Percentiles rank a stretch among this genome's conserved stretches.
Evolutionary conservation across 2,797 vertebrate genomes (phyloP).

Genomic region (Taeniopygia guttata): DNA sequence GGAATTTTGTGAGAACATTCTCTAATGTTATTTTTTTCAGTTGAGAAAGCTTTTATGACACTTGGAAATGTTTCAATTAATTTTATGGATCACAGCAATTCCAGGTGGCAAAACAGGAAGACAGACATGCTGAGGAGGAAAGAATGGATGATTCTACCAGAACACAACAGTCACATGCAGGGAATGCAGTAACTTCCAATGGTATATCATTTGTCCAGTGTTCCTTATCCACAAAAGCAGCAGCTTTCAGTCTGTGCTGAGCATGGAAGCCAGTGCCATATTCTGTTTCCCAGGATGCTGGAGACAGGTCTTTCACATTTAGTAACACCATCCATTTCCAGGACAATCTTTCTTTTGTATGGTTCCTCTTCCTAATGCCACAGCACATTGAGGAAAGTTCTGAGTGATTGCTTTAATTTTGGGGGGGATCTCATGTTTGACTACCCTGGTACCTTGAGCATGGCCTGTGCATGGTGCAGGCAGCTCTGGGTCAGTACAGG

Average conservation of each 20-base stretch:
- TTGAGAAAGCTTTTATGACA: not conserved
- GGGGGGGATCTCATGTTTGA: fast-evolving
- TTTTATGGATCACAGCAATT: not conserved
- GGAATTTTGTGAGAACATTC: not conserved
- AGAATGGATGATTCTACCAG: not conserved
- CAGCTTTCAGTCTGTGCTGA: not conserved
- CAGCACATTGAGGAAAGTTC: not conserved
- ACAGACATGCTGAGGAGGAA: not conserved
- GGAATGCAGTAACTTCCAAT: not conserved
- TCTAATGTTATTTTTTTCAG: not conserved
- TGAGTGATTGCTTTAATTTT: not conserved
- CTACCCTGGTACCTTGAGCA: not conserved
- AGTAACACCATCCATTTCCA: not conserved
- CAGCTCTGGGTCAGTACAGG: not conserved
- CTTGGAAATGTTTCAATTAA: not conserved
- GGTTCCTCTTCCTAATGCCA: not conserved
- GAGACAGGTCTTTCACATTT: fast-evolving
- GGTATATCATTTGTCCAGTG: not conserved
- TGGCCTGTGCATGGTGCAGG: not conserved
- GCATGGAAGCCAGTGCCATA: not conserved
- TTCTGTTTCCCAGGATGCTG: not conserved
- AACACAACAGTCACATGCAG: fast-evolving
- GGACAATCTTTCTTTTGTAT: not conserved
- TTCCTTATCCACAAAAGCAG: not conserved
- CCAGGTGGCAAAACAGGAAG: not conserved